Evolutionary conservation across 1,140 invertebrate genomes (phyloP), one percentile per base, ranked within the genome.

Genomic region (Monomorium pharaonis): DNA sequence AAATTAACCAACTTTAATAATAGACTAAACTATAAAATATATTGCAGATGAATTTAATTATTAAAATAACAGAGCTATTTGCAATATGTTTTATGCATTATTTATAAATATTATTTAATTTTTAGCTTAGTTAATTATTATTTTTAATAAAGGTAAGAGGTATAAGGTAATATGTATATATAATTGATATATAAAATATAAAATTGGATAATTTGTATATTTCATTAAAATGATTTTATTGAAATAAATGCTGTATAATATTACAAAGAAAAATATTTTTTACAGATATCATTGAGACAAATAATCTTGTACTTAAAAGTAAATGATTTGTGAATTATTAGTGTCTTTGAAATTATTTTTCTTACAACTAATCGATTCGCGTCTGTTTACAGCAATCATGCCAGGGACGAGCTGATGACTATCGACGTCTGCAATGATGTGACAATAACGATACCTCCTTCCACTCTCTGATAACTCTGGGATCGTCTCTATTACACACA

Each of bases 381-480:
- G 18, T 91, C 42, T 92, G 44, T 92, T 93, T 87, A 14, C 93
- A 95, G 94, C 70, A 90, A 92, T 91, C 88, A 93, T 93, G 92
- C 89, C 92, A 92, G 86, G 87, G 85, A 90, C 92, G 89, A 92
- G 94, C 90, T 93, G 92, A 94, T 90, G 89, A 89, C 86, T 42
- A 85, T 84, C 74, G 89, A 87, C 85, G 89, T 74, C 87, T 89
- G 87, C 91, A 92, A 95, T 93, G 94, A 95, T 94, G 94, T 95
- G 95, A 95, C 94, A 95, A 95, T 94, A 95, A 95, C 93, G 92
- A 91, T 91, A 92, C 89, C 90, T 92, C 84, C 88, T 92, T 92
- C 90, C 88, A 91, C 90, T 88, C 90, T 93, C 85, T 85, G 88
- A 93, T 89, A 90, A 94, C 89, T 92, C 89, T 90, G 93, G 91